Conservation (phyloP, 2,113 vertebrate genomes). For the Mormyrus lacerda region DNA sequence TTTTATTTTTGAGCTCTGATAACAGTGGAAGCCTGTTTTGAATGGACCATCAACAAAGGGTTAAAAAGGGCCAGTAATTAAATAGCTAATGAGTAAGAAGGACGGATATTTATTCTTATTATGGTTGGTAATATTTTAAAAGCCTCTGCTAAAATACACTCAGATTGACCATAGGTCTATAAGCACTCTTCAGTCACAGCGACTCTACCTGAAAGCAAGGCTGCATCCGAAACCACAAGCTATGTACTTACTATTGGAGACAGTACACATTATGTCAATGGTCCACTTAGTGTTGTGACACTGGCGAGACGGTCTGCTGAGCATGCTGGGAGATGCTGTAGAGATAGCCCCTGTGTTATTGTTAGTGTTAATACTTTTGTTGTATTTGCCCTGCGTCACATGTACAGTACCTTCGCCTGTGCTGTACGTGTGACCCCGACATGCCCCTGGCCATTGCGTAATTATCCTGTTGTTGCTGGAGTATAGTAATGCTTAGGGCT, state of each 20-base stretch:
- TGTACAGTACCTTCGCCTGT: too few relatives aligned
- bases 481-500: too few relatives aligned
- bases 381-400: too few relatives aligned
- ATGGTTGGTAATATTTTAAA: background rate
- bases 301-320: too few relatives aligned
- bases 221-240: background rate
- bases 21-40: background rate
- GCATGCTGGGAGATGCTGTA: too few relatives aligned
- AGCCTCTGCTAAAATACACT: background rate
- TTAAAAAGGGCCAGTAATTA: background rate
- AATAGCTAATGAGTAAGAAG: constrained; percentile 5
- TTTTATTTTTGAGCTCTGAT: background rate
- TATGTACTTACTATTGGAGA: background rate
- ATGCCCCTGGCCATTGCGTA: too few relatives aligned
- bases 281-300: too few relatives aligned
- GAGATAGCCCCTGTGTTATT: too few relatives aligned
- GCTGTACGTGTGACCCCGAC: too few relatives aligned
- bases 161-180: background rate
- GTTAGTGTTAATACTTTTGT: too few relatives aligned
- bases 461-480: too few relatives aligned
- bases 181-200: background rate
- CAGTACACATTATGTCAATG: too few relatives aligned
- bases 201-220: background rate
- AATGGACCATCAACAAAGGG: background rate
- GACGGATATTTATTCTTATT: background rate